These are phyloP conservation scores for Criorhina ranunculi DNA, from an alignment of 2,888 invertebrate genomes.

Conservation along the genomic window DNA sequence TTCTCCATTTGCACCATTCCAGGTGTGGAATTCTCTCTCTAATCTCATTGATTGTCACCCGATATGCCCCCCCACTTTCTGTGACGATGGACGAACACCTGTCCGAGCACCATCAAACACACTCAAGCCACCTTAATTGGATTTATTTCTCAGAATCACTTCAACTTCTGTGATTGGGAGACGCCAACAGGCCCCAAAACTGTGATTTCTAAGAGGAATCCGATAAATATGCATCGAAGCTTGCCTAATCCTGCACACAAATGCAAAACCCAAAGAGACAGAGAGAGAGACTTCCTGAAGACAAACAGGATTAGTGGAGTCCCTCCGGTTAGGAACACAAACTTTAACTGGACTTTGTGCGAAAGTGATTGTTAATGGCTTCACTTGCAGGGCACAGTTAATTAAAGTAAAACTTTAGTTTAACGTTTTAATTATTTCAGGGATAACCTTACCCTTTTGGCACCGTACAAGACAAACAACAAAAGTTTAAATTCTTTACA, in stretches of 20 bases:
- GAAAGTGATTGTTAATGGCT: slow-evolving; percentile 38
- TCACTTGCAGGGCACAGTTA: slow-evolving; percentile 77
- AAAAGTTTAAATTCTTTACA: too few species aligned
- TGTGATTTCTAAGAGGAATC: background rate
- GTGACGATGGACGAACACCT: slow-evolving; percentile 24
- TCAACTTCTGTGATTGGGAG: slow-evolving; percentile 30
- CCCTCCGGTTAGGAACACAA: background rate
- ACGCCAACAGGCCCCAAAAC: background rate
- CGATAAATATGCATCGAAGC: slow-evolving; percentile 32
- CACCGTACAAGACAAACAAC: background rate
- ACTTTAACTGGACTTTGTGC: slow-evolving; percentile 2
- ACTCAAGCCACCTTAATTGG: slow-evolving; percentile 50
- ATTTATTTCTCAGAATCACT: slow-evolving; percentile 43
- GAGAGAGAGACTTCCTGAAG: slow-evolving; percentile 8
- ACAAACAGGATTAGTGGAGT: slow-evolving; percentile 8
- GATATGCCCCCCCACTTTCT: slow-evolving; percentile 2
- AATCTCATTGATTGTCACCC: slow-evolving; percentile 36
- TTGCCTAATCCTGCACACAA: slow-evolving; percentile 24
- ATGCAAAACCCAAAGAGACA: slow-evolving; percentile 8
- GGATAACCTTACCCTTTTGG: slow-evolving; percentile 1
- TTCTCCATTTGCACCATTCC: background rate
- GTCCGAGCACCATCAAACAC: background rate
- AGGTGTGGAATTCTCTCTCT: slow-evolving; percentile 20
- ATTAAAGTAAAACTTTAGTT: slow-evolving; percentile 81
- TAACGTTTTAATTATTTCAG: slow-evolving; percentile 81